Evolutionary conservation across 1,140 invertebrate genomes (phyloP), one percentile per base, ranked within the genome.

Genomic region (Bombus soroeensis): DNA sequence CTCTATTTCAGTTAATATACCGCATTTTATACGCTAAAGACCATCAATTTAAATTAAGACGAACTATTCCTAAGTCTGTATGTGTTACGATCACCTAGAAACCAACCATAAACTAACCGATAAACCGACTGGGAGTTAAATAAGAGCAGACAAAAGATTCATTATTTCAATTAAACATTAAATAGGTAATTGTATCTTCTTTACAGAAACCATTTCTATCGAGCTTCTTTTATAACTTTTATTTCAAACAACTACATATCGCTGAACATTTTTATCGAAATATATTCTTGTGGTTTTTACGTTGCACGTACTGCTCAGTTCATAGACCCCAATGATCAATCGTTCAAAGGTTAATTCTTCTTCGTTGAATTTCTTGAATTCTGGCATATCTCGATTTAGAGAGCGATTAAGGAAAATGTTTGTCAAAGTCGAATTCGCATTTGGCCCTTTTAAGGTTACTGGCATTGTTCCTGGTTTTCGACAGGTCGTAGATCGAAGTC

Each of bases 401-500:
- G 3, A 13, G 1, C 25, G 25, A 70, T 79, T 59, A 62, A 59
- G n/a, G 43, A 18, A 32, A 73, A 62, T 57, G 43, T 43, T 41
- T 37, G 64, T 70, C 22, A 78, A 71, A 71, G n/a, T 71, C 74
- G 28, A 77, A 83, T 77, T 83, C 22, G 37, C 3, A 47, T 39
- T 39, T 18, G 22, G 15, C 18, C 13, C 18, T 34, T 74, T 64
- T 15, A n/a, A 75, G 39, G 12, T 57, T 53, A 9, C 28, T 34
- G 6, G 22, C 70, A 13, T 82, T 72, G 71, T n/a, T 37, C 41
- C 22, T 25, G n/a, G n/a, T 70, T 83, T 83, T 64, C 68, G 70
- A 80, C 39, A 80, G 76, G 64, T 73, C 57, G n/a, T 71, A 34
- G 79, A 78, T 86, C 68, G 71, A 71, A 71, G 75, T 88, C 79